Evolutionary conservation across 2,113 vertebrate genomes (phyloP), one percentile per base, ranked within the genome.

Genomic region (Hemibagrus wyckioides): DNA sequence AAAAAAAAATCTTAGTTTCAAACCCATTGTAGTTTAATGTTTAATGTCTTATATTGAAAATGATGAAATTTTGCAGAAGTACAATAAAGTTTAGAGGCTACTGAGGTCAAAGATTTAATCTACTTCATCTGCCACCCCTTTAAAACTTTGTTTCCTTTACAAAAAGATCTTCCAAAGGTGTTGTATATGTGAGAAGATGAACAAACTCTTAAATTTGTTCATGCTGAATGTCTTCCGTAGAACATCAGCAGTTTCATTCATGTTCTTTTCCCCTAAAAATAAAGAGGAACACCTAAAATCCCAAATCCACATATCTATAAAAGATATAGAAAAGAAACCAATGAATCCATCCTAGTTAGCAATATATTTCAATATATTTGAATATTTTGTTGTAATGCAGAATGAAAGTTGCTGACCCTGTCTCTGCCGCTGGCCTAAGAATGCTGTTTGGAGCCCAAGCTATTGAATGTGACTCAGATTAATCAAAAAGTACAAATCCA

Each of bases 301-400:
- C 30, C 17, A 36, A 80, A 36, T 48, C 41, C 10, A 14, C 28
- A 48, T 1, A 33, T 33, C 17, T 54, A 54, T 79, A 79, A 76
- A 77, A 73, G 15, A 59, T 73, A 17, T 41, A 86, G 73, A 69
- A 71, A 82, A 87, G 39, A 61, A 59, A 36, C 9, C 44, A 83
- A 67, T 36, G 15, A 71, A 36, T 2, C n/a, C 63, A 39, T 67
- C 57, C 59, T 79, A 84, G 65, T 86, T 50, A 48, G 59, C 59
- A 13, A 87, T 81, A 39, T 23, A 67, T 28, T 79, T 54, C 19
- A 19, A 61, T n/a, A n/a, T n/a, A n/a, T 30, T 50, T 36, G n/a
- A 82, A 75, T 61, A n/a, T 13, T 75, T 50, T 63, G n/a, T 82
- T 59, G 75, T 79, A 84, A 30, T 84, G 71, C 86, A 87, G n/a